Percentiles rank a stretch among this genome's conserved stretches.
phyloP scores from a whole-genome alignment of 2,888 invertebrate species.

The Drosophila gaucha region DNA sequence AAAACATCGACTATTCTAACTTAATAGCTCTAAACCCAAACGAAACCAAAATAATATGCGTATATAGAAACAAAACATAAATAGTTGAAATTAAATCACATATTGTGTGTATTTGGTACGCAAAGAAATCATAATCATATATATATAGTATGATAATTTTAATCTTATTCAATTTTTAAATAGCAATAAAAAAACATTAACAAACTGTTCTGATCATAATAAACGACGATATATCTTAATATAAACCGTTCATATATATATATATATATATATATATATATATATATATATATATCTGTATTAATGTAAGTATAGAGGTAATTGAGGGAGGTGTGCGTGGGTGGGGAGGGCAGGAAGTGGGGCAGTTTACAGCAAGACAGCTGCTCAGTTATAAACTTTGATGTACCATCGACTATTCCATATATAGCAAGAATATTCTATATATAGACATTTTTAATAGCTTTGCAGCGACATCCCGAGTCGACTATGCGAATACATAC shows the following conservation, averaged over 20 bases:
- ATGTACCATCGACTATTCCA: slow-evolving; percentile 26
- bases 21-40: not conserved
- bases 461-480: slow-evolving; percentile 29
- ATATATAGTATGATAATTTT: slow-evolving; percentile 27
- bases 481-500: slow-evolving; percentile 49
- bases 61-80: slow-evolving; percentile 11
- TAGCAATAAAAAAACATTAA: slow-evolving; percentile 52
- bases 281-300: too few species aligned
- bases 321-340: not conserved
- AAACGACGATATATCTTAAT: slow-evolving; percentile 22
- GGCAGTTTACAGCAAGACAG: slow-evolving; percentile 14
- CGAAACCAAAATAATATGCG: not conserved
- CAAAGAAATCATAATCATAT: slow-evolving; percentile 66
- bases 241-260: slow-evolving; percentile 12
- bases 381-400: slow-evolving; percentile 23
- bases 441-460: slow-evolving; percentile 23
- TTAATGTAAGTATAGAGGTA: too few species aligned
- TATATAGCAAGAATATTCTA: slow-evolving; percentile 15
- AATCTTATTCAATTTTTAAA: slow-evolving; percentile 22
- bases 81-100: slow-evolving; percentile 65
- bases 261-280: slow-evolving; percentile 1
- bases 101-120: slow-evolving; percentile 75
- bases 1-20: slow-evolving; percentile 3
- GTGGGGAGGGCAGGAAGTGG: not conserved
- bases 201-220: slow-evolving; percentile 48